Evolutionary conservation across 1,140 invertebrate genomes (phyloP), one percentile per base, ranked within the genome.

Genomic region (Neuroterus valhalla): DNA sequence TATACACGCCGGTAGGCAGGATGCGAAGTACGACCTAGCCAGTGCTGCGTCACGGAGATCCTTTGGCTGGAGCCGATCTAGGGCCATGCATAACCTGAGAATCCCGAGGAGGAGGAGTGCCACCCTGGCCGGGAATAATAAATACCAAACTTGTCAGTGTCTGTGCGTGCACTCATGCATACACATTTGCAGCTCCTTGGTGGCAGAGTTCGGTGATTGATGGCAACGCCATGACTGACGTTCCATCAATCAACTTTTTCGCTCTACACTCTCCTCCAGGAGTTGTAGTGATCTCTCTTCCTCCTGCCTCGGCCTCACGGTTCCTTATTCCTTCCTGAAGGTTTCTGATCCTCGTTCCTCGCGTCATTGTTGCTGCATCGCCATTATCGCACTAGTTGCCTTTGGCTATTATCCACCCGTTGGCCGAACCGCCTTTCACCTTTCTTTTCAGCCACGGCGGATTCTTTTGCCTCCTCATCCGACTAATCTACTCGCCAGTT

Each of bases 201-300:
- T 71, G 67, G 73, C 71, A 75, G 79, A 79, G 78, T 81, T 81
- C 70, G 74, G 85, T 88, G 88, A 90, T 90, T 88, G 88, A 90
- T 90, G 86, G 88, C 85, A 83, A 74, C 72, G 84, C 79, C 87
- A 86, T 89, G 88, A 88, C 87, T 89, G 88, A 89, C 88, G 84
- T 84, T 89, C 88, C 87, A 90, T 89, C 89, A 86, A 90, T 90
- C 89, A 89, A 83, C 81, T 75, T 45, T 75, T 45, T 23, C 44
- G 19, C 71, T 74, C 67, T 31, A 26, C n/a, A 43, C 43, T 46
- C 42, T 45, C 78, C 52, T 79, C 71, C 66, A 72, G 68, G 75
- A 76, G 52, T 72, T 76, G 72, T 76, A 68, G 77, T 77, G 76
- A 70, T 38, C 74, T 43, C 23, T 45, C 62, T 70, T 74, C 71